phyloP scores from a whole-genome alignment of 2,797 vertebrate species.

The Chelonia mydas region DNA sequence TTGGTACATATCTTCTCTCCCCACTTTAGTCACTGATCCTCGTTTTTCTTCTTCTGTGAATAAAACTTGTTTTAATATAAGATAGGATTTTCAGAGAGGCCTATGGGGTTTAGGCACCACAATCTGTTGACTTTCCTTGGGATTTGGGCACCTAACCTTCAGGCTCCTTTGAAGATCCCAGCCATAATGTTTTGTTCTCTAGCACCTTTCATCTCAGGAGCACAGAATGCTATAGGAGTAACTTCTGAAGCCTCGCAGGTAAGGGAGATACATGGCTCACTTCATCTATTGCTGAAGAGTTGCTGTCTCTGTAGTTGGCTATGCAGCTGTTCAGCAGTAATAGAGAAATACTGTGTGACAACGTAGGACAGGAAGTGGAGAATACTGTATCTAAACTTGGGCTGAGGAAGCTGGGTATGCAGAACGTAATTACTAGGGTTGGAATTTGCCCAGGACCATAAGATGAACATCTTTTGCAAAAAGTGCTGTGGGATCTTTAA shows the following conservation, averaged over 20 bases:
- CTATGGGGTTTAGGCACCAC: slow-evolving; percentile 5
- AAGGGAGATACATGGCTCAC: not conserved
- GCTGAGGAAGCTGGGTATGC: rapidly evolving
- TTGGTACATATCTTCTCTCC: not conserved
- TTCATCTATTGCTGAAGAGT: not conserved
- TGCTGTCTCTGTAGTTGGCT: not conserved
- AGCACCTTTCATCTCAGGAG: not conserved
- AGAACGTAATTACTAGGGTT: not conserved
- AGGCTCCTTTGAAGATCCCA: not conserved
- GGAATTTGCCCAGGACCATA: not conserved
- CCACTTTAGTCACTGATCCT: not conserved
- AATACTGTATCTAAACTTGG: not conserved
- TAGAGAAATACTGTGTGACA: not conserved
- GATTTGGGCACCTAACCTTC: not conserved
- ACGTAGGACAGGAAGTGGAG: not conserved
- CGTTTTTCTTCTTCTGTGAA: not conserved
- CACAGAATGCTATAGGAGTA: not conserved
- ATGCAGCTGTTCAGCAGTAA: not conserved
- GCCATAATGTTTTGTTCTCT: not conserved
- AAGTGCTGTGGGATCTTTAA: not conserved
- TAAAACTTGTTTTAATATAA: not conserved
- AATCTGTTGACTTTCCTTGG: not conserved
- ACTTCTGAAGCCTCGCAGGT: not conserved
- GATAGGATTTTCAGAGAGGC: not conserved
- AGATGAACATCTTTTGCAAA: not conserved